phyloP scores from a whole-genome alignment of 2,113 vertebrate species.

The Heptranchias perlo region DNA sequence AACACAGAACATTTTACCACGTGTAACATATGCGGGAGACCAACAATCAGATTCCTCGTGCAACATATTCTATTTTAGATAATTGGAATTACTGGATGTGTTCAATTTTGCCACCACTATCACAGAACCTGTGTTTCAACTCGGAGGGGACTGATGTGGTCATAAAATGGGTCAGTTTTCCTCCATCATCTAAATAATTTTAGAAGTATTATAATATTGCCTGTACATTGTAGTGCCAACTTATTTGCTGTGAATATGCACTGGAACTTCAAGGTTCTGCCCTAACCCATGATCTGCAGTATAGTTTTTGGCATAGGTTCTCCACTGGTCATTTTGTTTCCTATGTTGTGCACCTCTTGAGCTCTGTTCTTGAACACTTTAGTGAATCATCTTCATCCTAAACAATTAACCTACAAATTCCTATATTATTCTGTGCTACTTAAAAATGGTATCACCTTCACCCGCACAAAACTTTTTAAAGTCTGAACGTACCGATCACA shows the following conservation, averaged over 20 bases:
- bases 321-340: too few species aligned
- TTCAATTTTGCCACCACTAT: neutral
- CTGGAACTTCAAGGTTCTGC: neutral
- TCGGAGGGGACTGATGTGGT: neutral
- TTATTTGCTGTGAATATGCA: neutral
- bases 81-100: neutral
- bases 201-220: neutral
- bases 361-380: too few species aligned
- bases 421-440: too few species aligned
- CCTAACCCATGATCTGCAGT: neutral
- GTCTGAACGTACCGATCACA: too few species aligned
- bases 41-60: neutral
- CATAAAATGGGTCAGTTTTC: neutral
- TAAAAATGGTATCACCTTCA: too few species aligned
- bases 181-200: neutral
- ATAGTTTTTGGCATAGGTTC: neutral
- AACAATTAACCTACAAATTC: too few species aligned
- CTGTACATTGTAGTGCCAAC: neutral
- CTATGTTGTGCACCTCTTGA: too few species aligned
- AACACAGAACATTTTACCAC: neutral
- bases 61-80: neutral
- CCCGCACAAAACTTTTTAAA: too few species aligned
- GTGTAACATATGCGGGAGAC: neutral
- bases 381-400: too few species aligned
- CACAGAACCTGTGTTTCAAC: neutral